These are phyloP conservation scores for Pelecanus crispus DNA, from an alignment of 2,113 vertebrate species.

Conservation along the genomic window DNA sequence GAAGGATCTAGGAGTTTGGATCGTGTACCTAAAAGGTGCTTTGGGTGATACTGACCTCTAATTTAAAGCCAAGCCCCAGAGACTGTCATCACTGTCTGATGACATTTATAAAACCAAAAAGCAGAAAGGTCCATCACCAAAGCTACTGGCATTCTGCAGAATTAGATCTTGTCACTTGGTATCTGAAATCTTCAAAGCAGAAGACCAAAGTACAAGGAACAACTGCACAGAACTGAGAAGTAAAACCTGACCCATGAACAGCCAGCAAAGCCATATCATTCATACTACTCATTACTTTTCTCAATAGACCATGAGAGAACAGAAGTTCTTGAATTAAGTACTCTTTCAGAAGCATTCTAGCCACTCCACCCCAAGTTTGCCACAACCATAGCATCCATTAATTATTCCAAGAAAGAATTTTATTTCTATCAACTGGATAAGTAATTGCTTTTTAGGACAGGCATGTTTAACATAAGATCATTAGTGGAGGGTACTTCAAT, in stretches of 20 bases:
- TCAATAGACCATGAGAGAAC: not conserved
- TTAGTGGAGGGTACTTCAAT: not conserved
- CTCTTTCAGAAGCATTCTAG: not conserved
- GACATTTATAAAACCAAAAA: not conserved
- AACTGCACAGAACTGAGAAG: not conserved
- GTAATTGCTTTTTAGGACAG: not conserved
- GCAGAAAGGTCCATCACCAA: not conserved
- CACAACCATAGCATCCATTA: not conserved
- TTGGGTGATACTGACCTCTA: not conserved
- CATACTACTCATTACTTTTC: not conserved
- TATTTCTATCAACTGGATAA: not conserved
- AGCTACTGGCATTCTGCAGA: not conserved
- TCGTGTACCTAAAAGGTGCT: not conserved
- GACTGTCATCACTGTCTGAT: not conserved
- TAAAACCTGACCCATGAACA: not conserved
- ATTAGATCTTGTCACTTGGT: not conserved
- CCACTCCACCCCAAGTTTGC: not conserved
- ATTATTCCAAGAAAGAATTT: not conserved
- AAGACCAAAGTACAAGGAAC: not conserved
- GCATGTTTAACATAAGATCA: not conserved
- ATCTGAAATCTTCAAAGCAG: not conserved
- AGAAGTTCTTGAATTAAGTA: not conserved
- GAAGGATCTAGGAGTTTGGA: not conserved
- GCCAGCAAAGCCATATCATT: not conserved
- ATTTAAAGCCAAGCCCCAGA: not conserved